A percentile compares a stretch with the other conserved stretches of the same genome.
Conservation (phyloP, 2,113 vertebrate species). For the Otocyon megalotis region DNA sequence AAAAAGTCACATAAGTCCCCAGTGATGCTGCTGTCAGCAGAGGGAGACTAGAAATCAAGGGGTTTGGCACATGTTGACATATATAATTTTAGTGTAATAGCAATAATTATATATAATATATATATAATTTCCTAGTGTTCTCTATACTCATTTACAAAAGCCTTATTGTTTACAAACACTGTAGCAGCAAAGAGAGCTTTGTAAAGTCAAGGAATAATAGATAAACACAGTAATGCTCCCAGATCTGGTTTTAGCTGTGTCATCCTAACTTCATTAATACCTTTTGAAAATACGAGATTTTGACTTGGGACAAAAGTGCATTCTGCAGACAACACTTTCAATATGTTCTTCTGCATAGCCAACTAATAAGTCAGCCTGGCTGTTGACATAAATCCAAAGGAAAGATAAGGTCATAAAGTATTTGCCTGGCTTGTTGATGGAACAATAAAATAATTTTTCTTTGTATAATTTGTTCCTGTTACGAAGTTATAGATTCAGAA, state of each 20-base stretch:
- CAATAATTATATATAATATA: background rate
- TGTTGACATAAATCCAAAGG: constrained; percentile 5
- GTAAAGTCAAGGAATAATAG: constrained; percentile 41
- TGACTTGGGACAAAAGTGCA: constrained; percentile 38
- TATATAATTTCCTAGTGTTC: background rate
- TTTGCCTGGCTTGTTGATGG: constrained; percentile 42
- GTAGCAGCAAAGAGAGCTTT: constrained; percentile 39
- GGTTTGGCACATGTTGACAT: background rate
- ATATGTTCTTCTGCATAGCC: background rate
- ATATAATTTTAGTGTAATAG: background rate
- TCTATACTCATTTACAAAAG: constrained; percentile 20
- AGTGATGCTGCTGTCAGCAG: background rate
- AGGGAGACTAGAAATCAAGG: background rate
- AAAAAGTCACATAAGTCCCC: background rate
- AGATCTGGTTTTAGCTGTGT: background rate
- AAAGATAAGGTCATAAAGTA: constrained; percentile 61
- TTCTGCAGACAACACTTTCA: background rate
- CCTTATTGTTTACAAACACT: constrained; percentile 42
- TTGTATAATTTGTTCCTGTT: constrained; percentile 52
- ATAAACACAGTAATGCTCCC: background rate
- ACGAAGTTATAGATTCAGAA: constrained; percentile 35
- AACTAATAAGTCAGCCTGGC: background rate
- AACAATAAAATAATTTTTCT: constrained; percentile 54
- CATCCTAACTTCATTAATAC: constrained; percentile 34
- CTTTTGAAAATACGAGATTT: constrained; percentile 37